Conservation (phyloP, 2,797 vertebrate genomes). For the Betta splendens region DNA sequence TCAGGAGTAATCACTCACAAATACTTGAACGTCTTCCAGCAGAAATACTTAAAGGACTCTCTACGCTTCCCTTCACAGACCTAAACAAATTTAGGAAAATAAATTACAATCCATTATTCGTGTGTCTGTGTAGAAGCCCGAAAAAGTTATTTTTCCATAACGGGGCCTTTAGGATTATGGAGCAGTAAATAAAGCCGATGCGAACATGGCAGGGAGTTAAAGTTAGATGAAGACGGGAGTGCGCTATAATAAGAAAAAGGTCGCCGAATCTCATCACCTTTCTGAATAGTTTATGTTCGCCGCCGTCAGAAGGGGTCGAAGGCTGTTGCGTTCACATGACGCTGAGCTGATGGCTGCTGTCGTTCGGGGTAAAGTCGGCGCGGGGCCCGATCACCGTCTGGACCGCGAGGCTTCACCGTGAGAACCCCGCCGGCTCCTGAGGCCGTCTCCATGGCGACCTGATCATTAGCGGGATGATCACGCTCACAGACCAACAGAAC, state of each 20-base stretch:
- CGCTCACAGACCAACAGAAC: background rate
- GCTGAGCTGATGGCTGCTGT: constrained; percentile 2
- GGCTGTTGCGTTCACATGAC: constrained; percentile 56
- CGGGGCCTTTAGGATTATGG: constrained; percentile 11
- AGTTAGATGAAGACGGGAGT: constrained; percentile 21
- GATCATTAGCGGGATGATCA: background rate
- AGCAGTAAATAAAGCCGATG: constrained; percentile 36
- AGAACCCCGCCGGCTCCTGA: constrained; percentile 9
- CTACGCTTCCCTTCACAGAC: constrained; percentile 18
- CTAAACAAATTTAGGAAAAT: constrained; percentile 32
- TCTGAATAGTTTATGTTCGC: constrained; percentile 39
- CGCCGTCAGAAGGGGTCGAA: constrained; percentile 46
- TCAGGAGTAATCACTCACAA: constrained; percentile 48
- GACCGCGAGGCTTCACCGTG: background rate
- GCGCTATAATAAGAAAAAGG: constrained; percentile 19
- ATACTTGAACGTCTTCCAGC: constrained; percentile 57
- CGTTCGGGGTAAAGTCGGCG: background rate
- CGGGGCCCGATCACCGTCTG: constrained; percentile 4
- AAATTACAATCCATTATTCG: constrained; percentile 33
- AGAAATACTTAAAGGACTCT: constrained; percentile 32
- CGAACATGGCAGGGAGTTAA: constrained; percentile 11
- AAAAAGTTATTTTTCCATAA: constrained; percentile 44
- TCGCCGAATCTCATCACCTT: constrained; percentile 30
- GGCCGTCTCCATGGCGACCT: background rate
- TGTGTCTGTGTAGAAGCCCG: constrained; percentile 1